Evolutionary conservation across 2,797 vertebrate genomes (phyloP), one percentile per base, ranked within the genome.

Genomic region (Hydrocynus forskahlii): DNA sequence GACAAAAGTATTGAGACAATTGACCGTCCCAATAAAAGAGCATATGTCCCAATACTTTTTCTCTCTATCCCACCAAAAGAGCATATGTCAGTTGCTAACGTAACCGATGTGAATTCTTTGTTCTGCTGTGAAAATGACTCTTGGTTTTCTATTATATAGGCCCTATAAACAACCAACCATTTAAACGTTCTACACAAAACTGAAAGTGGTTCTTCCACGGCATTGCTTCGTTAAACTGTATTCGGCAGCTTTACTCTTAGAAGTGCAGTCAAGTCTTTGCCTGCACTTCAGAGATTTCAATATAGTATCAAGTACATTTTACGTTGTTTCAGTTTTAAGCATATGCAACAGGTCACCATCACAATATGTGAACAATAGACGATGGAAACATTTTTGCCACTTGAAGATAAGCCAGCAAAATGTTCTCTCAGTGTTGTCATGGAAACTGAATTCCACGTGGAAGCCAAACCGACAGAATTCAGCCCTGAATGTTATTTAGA

Each of bases 371-470:
- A 77, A 50, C 71, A 77, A 77, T 70, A 19, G 12, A 60, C 57
- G 55, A 74, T 64, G n/a, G 79, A 78, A 80, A 25, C 40, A 77
- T 73, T 74, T 81, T 82, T 80, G 81, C 78, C 74, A 79, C 64
- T 64, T 69, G 64, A 76, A 67, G 69, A 79, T 79, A 71, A 77
- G 68, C 67, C 72, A 76, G 62, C 50, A 75, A 67, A 79, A 78
- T 67, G 40, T 75, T 87, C 64, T 82, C 78, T 82, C 60, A n/a
- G 29, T 80, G 71, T 86, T 78, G 71, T 83, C 70, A 82, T 80
- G 83, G 87, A 75, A 89, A 87, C 83, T 64, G 52, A 87, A 91
- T 91, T 90, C 83, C 78, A 88, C 82, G 62, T 76, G 52, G 73
- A 79, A 75, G 77, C 72, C 72, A 85, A 80, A 69, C 29, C 54